Conservation (phyloP, 2,888 invertebrate genomes). For the Hirtodrosophila confusa region DNA sequence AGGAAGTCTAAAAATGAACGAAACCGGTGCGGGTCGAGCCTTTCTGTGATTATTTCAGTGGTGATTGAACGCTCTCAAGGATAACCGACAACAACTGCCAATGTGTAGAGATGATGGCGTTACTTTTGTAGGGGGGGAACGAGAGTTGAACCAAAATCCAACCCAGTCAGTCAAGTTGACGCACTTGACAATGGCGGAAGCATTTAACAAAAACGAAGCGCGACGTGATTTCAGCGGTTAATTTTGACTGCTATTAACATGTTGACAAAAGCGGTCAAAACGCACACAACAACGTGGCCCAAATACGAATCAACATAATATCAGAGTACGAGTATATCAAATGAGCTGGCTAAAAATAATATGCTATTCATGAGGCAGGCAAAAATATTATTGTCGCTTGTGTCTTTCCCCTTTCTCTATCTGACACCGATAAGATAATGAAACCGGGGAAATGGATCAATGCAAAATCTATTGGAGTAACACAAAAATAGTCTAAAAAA, state of each 20-base stretch:
- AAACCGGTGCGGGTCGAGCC: conserved; percentile 63
- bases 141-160: conserved; percentile 12
- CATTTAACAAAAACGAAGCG: conserved; percentile 44
- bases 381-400: neutral
- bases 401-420: conserved; percentile 15
- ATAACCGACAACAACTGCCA: conserved; percentile 42
- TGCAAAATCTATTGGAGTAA: conserved; percentile 1
- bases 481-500: too few species aligned
- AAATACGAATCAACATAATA: conserved; percentile 52
- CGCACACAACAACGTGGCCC: conserved; percentile 67
- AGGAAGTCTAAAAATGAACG: conserved; percentile 57
- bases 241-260: conserved; percentile 67
- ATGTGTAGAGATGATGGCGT: conserved; percentile 18
- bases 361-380: conserved; percentile 17
- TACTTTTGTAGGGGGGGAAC: neutral
- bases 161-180: conserved; percentile 31
- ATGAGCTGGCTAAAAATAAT: conserved; percentile 56
- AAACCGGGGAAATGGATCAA: conserved; percentile 34
- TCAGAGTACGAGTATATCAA: conserved; percentile 5
- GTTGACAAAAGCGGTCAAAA: conserved; percentile 55
- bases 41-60: conserved; percentile 38
- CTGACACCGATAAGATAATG: conserved; percentile 52
- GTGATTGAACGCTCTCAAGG: conserved; percentile 78
- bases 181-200: conserved; percentile 68
- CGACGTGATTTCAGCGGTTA: conserved; percentile 68